Conservation (phyloP, 2,113 vertebrate genomes). For the Parotia lawesii region DNA sequence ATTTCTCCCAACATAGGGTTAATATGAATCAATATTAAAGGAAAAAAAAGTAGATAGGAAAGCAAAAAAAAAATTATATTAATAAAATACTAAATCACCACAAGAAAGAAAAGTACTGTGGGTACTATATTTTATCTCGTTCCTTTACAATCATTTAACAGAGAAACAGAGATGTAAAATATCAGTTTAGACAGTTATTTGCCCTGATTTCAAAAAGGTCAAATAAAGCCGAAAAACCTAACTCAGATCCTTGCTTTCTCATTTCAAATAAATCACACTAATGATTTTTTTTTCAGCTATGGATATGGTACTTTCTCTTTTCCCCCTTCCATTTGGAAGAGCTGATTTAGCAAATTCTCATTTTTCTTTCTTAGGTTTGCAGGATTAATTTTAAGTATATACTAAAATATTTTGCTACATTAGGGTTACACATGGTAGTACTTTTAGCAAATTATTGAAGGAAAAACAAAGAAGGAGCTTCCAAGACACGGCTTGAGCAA, state of each 20-base stretch:
- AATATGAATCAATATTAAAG: neutral
- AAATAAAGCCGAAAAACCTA: neutral
- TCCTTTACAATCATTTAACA: neutral
- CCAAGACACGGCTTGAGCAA: neutral
- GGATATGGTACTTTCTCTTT: neutral
- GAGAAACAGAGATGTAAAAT: neutral
- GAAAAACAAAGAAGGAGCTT: neutral
- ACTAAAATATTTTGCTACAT: neutral
- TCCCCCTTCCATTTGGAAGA: neutral
- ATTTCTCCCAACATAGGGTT: neutral
- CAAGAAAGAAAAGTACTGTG: neutral
- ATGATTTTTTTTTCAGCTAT: neutral
- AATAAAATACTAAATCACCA: neutral
- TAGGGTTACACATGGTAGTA: neutral
- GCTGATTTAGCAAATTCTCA: neutral
- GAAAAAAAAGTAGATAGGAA: neutral
- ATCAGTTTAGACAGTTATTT: neutral
- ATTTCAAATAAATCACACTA: neutral
- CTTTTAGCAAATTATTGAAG: neutral
- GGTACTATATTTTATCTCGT: neutral
- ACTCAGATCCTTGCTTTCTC: neutral
- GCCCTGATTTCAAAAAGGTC: neutral
- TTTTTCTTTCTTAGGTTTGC: neutral
- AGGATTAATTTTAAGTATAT: neutral
- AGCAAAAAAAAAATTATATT: neutral